Conservation (phyloP, 2,888 invertebrate genomes). For the Cantharis flavilabris region DNA sequence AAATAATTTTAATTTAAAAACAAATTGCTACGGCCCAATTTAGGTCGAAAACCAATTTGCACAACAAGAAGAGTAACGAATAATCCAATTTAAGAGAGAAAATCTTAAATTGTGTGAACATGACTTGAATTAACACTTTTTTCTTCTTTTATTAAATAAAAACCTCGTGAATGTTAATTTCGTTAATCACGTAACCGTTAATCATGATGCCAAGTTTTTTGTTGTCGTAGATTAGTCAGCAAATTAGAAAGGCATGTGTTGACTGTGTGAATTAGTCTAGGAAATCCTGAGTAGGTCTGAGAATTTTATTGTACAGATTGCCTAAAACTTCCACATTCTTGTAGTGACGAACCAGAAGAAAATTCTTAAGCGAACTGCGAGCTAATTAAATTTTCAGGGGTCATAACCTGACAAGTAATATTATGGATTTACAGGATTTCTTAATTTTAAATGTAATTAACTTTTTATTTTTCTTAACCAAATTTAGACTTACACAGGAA, state of each 20-base stretch:
- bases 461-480: constrained; percentile 60
- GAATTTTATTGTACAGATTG: background rate
- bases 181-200: background rate
- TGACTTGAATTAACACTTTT: background rate
- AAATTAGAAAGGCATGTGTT: constrained; percentile 1
- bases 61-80: background rate
- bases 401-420: background rate
- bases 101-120: background rate
- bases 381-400: background rate
- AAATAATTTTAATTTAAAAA: background rate
- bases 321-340: background rate
- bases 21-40: background rate
- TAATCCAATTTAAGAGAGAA: background rate
- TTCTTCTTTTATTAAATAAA: background rate
- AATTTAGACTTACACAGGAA: constrained; percentile 87
- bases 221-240: background rate
- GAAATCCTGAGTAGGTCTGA: background rate
- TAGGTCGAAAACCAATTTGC: background rate
- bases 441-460: background rate
- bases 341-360: background rate
- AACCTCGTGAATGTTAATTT: background rate
- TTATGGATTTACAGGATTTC: background rate
- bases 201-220: background rate
- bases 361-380: background rate
- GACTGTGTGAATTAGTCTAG: background rate